Evolutionary conservation across 2,113 vertebrate genomes (phyloP).

Genomic region (Oryzias celebensis): DNA sequence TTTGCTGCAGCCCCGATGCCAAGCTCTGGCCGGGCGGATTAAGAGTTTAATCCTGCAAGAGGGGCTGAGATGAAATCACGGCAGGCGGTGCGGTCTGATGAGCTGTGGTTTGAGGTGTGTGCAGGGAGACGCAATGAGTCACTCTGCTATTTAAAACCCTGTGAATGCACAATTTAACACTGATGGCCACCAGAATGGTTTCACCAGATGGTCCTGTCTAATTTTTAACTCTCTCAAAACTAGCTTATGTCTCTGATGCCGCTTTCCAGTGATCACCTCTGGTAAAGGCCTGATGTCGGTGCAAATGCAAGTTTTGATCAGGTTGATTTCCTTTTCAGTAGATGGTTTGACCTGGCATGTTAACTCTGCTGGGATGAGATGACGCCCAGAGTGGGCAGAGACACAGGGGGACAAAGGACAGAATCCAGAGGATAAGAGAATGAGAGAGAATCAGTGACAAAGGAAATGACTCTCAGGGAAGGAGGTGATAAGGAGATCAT

Average conservation of each 20-base stretch:
- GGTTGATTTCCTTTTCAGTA: constrained; percentile 41
- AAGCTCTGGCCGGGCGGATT: constrained; percentile 61
- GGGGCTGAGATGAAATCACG: constrained; percentile 56
- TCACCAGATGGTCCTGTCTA: constrained; percentile 1
- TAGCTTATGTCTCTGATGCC: neutral
- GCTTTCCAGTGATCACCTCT: constrained; percentile 4
- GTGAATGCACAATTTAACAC: constrained; percentile 21
- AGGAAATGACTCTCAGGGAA: neutral
- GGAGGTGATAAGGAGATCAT: neutral
- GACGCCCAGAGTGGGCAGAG: constrained; percentile 3
- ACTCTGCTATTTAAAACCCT: constrained; percentile 36
- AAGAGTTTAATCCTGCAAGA: constrained; percentile 68
- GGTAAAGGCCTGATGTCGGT: constrained; percentile 35
- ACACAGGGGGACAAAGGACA: neutral
- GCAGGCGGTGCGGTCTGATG: constrained; percentile 36
- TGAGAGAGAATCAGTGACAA: neutral
- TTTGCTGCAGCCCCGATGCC: constrained; percentile 33
- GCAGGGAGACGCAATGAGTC: constrained; percentile 39
- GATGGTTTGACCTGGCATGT: constrained; percentile 30
- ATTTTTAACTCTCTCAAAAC: constrained; percentile 2
- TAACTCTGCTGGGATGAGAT: constrained; percentile 16
- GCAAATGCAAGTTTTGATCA: constrained; percentile 37
- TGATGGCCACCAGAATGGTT: constrained; percentile 21
- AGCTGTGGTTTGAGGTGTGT: constrained; percentile 25
- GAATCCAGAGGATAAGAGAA: neutral